Evolutionary conservation across 2,888 invertebrate species (phyloP), one percentile per base, ranked within the genome.

Genomic region (Drosophila mimetica): DNA sequence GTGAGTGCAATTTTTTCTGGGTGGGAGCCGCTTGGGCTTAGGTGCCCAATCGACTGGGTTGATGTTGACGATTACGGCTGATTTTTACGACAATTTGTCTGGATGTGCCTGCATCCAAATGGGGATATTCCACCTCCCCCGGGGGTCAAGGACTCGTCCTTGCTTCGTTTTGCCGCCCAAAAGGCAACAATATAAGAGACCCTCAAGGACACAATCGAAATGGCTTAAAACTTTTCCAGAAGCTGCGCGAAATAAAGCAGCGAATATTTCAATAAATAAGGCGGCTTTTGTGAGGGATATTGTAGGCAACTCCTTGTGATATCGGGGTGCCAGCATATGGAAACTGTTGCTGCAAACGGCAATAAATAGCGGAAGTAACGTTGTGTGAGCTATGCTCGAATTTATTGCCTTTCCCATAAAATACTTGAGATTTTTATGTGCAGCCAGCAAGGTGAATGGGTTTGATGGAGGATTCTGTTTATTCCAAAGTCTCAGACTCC

Each of bases 61-160:
- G 72, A 64, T 63, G 46, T 54, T 61, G 74, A 63, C 63, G 84
- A 81, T 75, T 77, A 84, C 71, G 67, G 61, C 70, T 61, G 75
- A 71, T 66, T 79, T 81, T 87, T 72, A 85, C 61, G 76, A 71
- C 83, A 74, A 79, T 75, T 87, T 85, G 88, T 87, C 79, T 87
- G 75, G 65, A 60, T 57, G 61, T 48, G 64, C 30, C 54, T 75
- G 74, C 80, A 75, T 69, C 69, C 73, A 66, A 83, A 69, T 64
- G 74, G 53, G 70, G 54, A 47, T 50, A 53, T 71, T 71, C 52
- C 30, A 41, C 71, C 46, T 30, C 30, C 57, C 52, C 6, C 14
- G 13, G 46, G 32, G 86, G 81, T 86, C 81, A 80, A 86, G 83
- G 83, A 82, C 75, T 70, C 51, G 42, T 7, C 39, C 46, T 50